Conservation (phyloP, 2,113 vertebrate species). For the Emydocephalus ijimae region DNA sequence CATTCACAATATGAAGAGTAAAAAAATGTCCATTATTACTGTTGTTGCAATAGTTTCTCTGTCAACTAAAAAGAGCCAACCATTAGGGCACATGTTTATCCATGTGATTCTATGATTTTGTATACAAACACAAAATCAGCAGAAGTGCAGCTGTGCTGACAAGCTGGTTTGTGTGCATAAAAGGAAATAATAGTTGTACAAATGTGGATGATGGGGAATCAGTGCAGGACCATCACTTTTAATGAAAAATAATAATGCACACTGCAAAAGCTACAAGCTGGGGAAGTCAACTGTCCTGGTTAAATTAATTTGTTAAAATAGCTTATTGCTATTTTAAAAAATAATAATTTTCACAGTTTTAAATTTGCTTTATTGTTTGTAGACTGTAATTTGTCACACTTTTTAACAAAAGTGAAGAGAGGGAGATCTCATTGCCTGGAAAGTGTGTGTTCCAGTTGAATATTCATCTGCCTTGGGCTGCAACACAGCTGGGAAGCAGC, state of each 20-base stretch:
- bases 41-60: background rate
- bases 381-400: background rate
- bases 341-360: background rate
- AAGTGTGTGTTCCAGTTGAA: conserved; percentile 6
- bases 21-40: conserved; percentile 21
- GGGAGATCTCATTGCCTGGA: background rate
- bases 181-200: background rate
- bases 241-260: background rate
- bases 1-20: conserved; percentile 16
- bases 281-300: background rate
- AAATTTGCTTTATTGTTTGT: accelerated
- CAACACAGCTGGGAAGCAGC: background rate
- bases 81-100: conserved; percentile 4
- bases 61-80: conserved; percentile 8
- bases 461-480: background rate
- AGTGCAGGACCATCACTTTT: background rate
- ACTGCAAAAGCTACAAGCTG: background rate
- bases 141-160: conserved; percentile 3
- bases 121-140: background rate
- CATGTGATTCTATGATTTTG: background rate
- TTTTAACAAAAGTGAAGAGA: accelerated
- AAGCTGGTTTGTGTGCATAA: background rate
- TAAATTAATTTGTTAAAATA: conserved; percentile 1
- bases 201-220: background rate
- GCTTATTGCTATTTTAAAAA: background rate